Percentiles rank a stretch among this genome's conserved stretches.
Conservation (phyloP, 1,140 invertebrate species). For the Kradibia gibbosae region DNA sequence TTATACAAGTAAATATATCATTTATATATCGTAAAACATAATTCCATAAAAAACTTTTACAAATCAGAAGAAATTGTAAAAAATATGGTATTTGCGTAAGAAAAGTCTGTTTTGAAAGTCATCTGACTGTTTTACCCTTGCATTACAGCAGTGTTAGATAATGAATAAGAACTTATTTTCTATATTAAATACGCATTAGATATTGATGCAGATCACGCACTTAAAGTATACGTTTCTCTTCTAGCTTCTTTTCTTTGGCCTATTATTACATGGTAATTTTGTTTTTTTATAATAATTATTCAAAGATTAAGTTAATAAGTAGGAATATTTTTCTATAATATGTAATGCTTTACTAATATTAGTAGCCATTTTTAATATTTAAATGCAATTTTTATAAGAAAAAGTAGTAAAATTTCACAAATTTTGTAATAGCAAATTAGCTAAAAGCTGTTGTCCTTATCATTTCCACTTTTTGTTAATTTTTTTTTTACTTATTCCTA, state of each 20-base stretch:
- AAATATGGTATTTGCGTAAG: neutral
- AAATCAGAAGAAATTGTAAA: neutral
- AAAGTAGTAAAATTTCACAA: no score
- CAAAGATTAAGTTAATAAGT: neutral
- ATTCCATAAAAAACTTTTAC: neutral
- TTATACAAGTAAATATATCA: neutral
- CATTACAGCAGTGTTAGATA: conserved; percentile 27
- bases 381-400: no score
- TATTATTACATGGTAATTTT: neutral
- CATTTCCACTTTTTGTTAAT: no score
- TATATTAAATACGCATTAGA: neutral
- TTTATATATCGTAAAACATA: neutral
- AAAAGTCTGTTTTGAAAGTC: conserved; percentile 20
- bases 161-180: conserved; percentile 13
- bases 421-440: no score
- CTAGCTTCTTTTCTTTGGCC: neutral
- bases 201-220: conserved; percentile 1
- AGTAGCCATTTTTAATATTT: no score
- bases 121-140: conserved; percentile 36
- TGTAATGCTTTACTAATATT: no score
- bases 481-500: no score
- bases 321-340: no score
- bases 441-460: no score
- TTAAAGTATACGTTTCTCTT: conserved; percentile 8
- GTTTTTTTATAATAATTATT: neutral